Base-by-base conservation (phyloP, 2,797 vertebrate species). In the Eupleurogrammus muticus region DNA sequence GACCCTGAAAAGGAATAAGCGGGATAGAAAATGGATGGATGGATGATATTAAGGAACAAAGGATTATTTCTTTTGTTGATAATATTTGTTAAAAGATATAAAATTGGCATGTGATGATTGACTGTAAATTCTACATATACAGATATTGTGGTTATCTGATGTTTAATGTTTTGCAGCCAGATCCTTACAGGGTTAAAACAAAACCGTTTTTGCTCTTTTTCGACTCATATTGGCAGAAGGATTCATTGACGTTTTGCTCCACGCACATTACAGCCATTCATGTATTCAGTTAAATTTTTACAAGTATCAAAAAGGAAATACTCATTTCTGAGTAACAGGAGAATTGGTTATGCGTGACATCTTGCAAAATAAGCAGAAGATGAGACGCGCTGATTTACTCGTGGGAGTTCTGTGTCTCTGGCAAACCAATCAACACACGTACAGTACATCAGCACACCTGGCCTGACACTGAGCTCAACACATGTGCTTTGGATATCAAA, bases 401-500 rank as follows among this genome's bases (percentile, higher is more conserved):
- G 47, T 73, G 73, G 66, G 75, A 70, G 73, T 68, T 66, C 35
- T 66, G 52, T 57, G 32, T 59, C 34, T 72, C 75, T 82, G 73
- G 72, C 57, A 40, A 77, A 75, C 32, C 40, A 35, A 53, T 79
- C 59, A 74, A 63, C n/a, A 1, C 36, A 66, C 44, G 50, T 46
- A 28, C 55, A 70, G 62, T 58, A 51, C 69, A 71, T 63, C 46
- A 51, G 50, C 51, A 65, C 80, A 89, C 77, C 84, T 87, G 85
- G 74, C 46, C 77, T 35, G 17, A 68, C 54, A 60, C 68, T 81
- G 81, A 87, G n/a, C 65, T 88, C 80, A 84, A 77, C 64, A 83
- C 85, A 89, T 85, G 71, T 90, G 86, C 74, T 87, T 88, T 83
- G 64, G 67, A 83, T 88, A 80, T 82, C 54, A 69, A 28, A 28